phyloP scores from a whole-genome alignment of 2,113 vertebrate genomes.

The Leucosticte australis region DNA sequence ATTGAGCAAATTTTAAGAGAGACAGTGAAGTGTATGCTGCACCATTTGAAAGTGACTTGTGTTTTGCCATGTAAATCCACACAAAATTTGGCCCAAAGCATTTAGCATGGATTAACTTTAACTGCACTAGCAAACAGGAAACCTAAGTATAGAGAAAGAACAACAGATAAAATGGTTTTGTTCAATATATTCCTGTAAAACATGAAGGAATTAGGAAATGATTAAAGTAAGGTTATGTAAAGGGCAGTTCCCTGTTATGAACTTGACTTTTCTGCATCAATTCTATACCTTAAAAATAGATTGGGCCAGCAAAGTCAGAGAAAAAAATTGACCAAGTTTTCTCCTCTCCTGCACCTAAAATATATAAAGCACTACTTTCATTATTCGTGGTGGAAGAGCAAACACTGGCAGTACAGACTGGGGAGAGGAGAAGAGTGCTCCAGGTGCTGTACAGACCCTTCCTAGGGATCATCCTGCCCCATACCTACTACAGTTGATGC shows the following conservation, averaged over 20 bases:
- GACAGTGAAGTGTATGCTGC: background rate
- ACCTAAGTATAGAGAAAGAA: background rate
- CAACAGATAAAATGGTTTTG: background rate
- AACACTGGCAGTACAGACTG: background rate
- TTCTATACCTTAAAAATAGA: background rate
- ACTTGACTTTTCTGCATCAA: background rate
- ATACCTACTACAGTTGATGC: rapidly evolving
- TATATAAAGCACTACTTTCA: background rate
- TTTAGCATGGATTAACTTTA: background rate
- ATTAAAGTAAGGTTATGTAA: background rate
- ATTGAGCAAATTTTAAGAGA: background rate
- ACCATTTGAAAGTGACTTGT: background rate
- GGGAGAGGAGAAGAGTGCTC: background rate
- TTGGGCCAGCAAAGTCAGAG: background rate
- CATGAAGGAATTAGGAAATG: background rate
- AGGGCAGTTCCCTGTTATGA: background rate
- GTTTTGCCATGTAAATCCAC: background rate
- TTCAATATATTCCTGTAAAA: background rate
- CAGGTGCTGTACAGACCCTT: background rate
- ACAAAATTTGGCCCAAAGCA: background rate
- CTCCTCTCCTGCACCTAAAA: background rate
- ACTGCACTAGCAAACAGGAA: background rate
- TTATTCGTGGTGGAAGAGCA: background rate
- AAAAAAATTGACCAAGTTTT: background rate
- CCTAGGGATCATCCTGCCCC: background rate